Evolutionary conservation across 2,797 vertebrate genomes (phyloP), one percentile per base, ranked within the genome.

Genomic region (Pantherophis vulpinus): DNA sequence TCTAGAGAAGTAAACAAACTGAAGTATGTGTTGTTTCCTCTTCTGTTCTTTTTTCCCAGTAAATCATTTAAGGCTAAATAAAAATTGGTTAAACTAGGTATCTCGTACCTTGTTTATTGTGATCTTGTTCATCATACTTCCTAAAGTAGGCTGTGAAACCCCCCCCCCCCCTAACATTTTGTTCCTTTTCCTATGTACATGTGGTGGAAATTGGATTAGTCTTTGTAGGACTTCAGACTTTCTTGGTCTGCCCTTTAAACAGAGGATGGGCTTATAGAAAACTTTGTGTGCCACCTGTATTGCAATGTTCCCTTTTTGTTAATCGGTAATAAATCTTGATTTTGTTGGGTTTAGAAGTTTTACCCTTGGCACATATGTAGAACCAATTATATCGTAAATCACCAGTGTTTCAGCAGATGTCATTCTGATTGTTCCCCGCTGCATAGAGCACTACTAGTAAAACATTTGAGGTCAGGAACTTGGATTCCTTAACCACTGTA

Each of bases 241-340:
- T 94, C 93, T 92, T 16, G 94, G 94, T 94, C 87, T 5, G 95
- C 1, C 87, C 58, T 70, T 94, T 95, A 83, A 14, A 7, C 89
- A 88, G 23, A 93, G 54, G 58, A 58, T 20, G 16, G 23, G 93
- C 10, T 83, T 83, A 47, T 25, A 47, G 96, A 93, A 18, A 94
- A 91, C 91, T 94, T 96, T 93, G 95, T 94, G 95, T 93, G 88
- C 97, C 97, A 97, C 97, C 97, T 97, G 97, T 95, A 93, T 94
- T 89, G 83, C 63, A 56, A 95, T 96, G 94, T 95, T 96, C 94
- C 94, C 95, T 92, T 93, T 89, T 90, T 96, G 97, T 98, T 98
- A 98, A 97, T 98, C 96, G 96, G 97, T 97, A 95, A 98, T 98
- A 98, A 97, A 98, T 98, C 98, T 98, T 98, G 97, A 97, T 98